Conservation (phyloP, 2,113 vertebrate genomes). For the Tupaia tana region DNA sequence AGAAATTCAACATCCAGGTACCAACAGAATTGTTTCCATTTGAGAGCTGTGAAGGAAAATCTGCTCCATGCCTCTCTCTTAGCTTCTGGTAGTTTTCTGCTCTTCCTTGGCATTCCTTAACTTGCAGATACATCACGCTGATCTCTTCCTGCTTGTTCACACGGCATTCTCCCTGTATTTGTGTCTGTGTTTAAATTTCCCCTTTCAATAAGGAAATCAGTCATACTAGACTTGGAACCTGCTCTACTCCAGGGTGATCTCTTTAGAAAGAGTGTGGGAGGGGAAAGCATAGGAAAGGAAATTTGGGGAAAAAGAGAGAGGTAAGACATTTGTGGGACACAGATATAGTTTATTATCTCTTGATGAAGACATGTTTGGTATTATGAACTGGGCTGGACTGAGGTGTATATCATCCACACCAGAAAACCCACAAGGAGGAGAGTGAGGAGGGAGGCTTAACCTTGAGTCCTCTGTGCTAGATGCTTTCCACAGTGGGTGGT, state of each 20-base stretch:
- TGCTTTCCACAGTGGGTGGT: background rate
- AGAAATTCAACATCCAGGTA: background rate
- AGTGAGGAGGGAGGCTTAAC: background rate
- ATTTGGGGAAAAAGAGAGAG: too few relatives aligned
- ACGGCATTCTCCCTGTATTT: background rate
- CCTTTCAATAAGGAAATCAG: background rate
- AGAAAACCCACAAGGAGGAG: background rate
- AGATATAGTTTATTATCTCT: too few relatives aligned
- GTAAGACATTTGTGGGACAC: too few relatives aligned
- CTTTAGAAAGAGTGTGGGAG: too few relatives aligned
- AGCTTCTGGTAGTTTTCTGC: background rate
- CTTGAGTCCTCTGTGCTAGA: background rate
- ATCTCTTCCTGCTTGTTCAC: background rate
- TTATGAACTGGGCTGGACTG: too few relatives aligned
- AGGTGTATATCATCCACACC: too few relatives aligned
- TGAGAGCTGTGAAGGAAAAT: background rate
- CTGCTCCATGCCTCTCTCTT: background rate
- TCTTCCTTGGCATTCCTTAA: background rate
- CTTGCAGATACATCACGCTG: background rate
- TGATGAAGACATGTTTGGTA: too few relatives aligned
- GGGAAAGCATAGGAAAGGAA: too few relatives aligned
- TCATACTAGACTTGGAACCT: background rate
- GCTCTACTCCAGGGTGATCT: too few relatives aligned
- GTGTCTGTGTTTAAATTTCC: background rate
- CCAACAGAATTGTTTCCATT: background rate